These are phyloP conservation scores for Ridgeia piscesae DNA, from an alignment of 1,140 invertebrate genomes.

Conservation along the genomic window DNA sequence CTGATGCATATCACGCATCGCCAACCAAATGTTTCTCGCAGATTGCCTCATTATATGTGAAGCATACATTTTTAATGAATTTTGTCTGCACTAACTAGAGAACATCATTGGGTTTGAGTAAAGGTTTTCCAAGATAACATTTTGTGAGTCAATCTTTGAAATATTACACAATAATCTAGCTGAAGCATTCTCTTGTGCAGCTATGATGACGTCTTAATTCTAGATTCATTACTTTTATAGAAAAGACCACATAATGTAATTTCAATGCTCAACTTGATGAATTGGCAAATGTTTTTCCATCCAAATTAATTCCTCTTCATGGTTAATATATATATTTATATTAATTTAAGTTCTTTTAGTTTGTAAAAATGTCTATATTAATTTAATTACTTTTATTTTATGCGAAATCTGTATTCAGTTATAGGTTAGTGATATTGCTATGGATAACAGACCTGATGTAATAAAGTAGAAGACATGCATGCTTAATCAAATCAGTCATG, in stretches of 20 bases:
- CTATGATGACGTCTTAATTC: background rate
- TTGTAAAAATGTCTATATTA: no score
- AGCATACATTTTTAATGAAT: background rate
- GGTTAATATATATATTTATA: no score
- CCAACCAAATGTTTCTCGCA: background rate
- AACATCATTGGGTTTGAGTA: background rate
- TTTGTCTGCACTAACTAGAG: background rate
- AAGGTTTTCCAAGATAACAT: background rate
- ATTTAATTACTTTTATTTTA: no score
- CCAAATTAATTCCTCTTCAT: background rate
- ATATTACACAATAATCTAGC: background rate
- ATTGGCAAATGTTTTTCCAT: background rate
- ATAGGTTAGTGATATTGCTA: no score
- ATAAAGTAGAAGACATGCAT: no score
- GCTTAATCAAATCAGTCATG: no score
- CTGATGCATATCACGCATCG: background rate
- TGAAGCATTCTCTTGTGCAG: background rate
- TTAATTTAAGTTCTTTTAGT: no score
- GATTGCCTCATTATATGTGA: background rate
- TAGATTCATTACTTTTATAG: background rate
- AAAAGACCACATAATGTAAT: background rate
- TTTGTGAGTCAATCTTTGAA: background rate
- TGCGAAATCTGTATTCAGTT: no score
- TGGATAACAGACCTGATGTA: no score
- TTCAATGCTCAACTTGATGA: background rate